A percentile compares a stretch with the other conserved stretches of the same genome.
phyloP scores from a whole-genome alignment of 2,888 invertebrate species.

The Ptychoptera albimana region DNA sequence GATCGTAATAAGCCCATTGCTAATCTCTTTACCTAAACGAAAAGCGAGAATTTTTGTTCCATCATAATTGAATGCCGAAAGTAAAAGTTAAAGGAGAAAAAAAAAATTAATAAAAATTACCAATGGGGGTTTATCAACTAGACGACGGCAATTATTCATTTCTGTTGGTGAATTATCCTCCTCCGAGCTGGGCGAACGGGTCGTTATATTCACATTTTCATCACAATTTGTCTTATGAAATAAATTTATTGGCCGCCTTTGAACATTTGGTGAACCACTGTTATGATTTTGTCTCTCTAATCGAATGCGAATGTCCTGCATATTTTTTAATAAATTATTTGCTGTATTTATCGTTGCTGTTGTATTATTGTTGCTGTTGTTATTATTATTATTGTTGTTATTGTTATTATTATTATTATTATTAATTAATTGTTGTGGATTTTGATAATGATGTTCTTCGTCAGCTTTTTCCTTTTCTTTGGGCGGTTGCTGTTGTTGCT shows the following conservation, averaged over 20 bases:
- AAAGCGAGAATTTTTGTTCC: not conserved
- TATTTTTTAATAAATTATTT: too few relatives aligned
- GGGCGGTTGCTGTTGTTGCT: too few relatives aligned
- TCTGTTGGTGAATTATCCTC: constrained; percentile 80
- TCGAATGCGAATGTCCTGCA: constrained; percentile 2
- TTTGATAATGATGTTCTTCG: too few relatives aligned
- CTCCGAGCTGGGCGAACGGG: constrained; percentile 47
- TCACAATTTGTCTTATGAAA: constrained; percentile 26
- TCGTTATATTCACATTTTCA: constrained; percentile 25
- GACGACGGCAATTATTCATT: constrained; percentile 67
- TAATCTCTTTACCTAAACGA: constrained; percentile 45
- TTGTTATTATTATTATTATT: too few relatives aligned
- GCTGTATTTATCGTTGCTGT: too few relatives aligned
- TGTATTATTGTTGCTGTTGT: too few relatives aligned
- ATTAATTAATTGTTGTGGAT: too few relatives aligned
- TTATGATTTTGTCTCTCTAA: constrained; percentile 9
- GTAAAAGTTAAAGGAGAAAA: not conserved
- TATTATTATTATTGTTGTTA: too few relatives aligned
- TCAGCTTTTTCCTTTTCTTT: too few relatives aligned
- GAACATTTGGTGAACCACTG: constrained; percentile 16
- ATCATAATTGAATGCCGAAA: not conserved
- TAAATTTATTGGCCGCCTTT: constrained; percentile 21
- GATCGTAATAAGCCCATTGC: constrained; percentile 57
- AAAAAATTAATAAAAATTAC: constrained; percentile 17
- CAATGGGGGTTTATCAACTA: constrained; percentile 67